A percentile compares a stretch with the other conserved stretches of the same genome.
Conservation (phyloP, 2,113 vertebrate species). For the Gavialis gangeticus region DNA sequence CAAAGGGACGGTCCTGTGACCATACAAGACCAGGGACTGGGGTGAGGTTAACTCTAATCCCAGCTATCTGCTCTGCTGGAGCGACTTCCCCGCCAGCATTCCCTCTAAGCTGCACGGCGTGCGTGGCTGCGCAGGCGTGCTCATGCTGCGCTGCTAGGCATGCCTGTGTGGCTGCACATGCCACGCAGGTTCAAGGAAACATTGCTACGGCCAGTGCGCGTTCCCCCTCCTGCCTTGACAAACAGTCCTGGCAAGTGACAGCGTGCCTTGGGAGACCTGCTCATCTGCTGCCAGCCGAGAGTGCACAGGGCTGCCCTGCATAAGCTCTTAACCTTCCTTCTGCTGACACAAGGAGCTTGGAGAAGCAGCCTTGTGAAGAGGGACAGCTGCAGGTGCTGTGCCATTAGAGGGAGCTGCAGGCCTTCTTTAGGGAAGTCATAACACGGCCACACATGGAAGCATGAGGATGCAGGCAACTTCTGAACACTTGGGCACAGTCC, state of each 20-base stretch:
- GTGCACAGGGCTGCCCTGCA: not conserved
- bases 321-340: not conserved
- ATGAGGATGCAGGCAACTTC: not conserved
- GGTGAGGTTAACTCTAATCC: conserved; percentile 34
- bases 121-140: no score
- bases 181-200: no score
- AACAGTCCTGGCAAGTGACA: no score
- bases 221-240: no score
- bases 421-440: conserved; percentile 36
- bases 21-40: not conserved
- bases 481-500: not conserved
- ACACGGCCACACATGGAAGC: not conserved
- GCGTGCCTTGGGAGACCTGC: not conserved
- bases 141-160: no score
- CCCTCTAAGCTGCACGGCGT: no score
- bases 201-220: no score
- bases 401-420: conserved; percentile 77
- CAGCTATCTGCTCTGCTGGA: conserved; percentile 7
- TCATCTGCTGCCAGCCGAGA: not conserved
- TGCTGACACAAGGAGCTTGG: not conserved
- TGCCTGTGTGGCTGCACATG: no score
- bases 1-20: conserved; percentile 33
- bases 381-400: conserved; percentile 2
- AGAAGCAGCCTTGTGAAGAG: not conserved
- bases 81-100: not conserved